Evolutionary conservation across 2,797 vertebrate species (phyloP), one percentile per base, ranked within the genome.

Genomic region (Leptodactylus fallax): DNA sequence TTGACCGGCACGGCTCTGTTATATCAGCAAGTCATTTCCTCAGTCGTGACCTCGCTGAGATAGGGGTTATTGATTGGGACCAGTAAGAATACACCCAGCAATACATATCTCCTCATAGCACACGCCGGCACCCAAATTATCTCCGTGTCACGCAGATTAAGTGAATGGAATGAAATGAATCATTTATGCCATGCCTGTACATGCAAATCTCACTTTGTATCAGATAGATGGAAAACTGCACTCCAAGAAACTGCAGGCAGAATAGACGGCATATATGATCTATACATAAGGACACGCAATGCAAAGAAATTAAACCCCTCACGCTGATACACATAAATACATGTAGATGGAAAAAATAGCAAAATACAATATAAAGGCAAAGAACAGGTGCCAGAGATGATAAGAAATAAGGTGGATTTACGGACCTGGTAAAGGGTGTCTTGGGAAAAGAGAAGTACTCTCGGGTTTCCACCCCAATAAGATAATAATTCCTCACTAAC

Each of bases 121-220:
- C 72, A 47, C n/a, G 19, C 74, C 45, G 63, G 23, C 81, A n/a
- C 58, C 56, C 71, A 69, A 87, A 87, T 87, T 87, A 87, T 84
- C 81, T 87, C 11, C 13, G 17, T 19, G 87, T 87, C 87, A 87
- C 81, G 81, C 81, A 84, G 72, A 84, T 83, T 87, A 87, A 79
- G 87, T 21, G 72, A 87, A 83, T 87, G 87, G 82, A 87, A 79
- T 87, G 81, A 79, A 87, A 84, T 87, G 81, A 87, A 87, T 84
- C 81, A 87, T 83, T 87, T 83, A 84, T 84, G 83, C 81, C 49
- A 19, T 79, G 81, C 76, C 81, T 84, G 74, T 69, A 79, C 82
- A 87, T 87, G 81, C 81, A 87, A 87, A 87, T 87, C 81, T 69
- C 47, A 79, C 87, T 71, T 49, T 84, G 49, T 53, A 87, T 87